phyloP scores from a whole-genome alignment of 1,140 invertebrate genomes.

The Steinernema khuongi region DNA sequence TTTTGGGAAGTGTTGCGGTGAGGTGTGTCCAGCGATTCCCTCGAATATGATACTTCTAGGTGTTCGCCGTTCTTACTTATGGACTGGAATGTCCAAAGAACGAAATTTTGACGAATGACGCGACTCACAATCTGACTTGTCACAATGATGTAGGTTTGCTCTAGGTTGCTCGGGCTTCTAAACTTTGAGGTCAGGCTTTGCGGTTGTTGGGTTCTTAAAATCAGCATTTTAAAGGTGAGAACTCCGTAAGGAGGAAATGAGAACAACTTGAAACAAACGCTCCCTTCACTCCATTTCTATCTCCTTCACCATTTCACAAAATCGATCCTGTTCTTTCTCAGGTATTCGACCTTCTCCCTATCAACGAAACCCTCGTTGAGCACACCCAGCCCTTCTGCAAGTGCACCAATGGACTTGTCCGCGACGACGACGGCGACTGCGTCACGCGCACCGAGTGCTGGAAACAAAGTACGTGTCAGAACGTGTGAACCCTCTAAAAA shows the following conservation, averaged over 20 bases:
- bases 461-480: background rate
- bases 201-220: too few relatives aligned
- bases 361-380: background rate
- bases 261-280: too few relatives aligned
- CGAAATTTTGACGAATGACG: background rate
- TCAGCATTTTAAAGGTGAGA: background rate
- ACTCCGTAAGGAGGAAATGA: too few relatives aligned
- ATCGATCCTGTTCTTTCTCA: too few relatives aligned
- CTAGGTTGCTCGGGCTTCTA: too few relatives aligned
- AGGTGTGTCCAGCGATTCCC: background rate
- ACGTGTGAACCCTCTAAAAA: background rate
- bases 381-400: background rate
- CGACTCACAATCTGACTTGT: background rate
- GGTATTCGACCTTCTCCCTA: background rate
- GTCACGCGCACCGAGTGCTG: constrained; percentile 2
- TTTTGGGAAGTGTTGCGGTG: background rate
- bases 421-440: background rate
- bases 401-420: background rate
- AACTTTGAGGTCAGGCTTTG: too few relatives aligned
- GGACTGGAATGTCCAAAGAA: background rate
- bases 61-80: background rate
- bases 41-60: background rate
- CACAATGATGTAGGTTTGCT: background rate
- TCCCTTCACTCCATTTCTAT: too few relatives aligned
- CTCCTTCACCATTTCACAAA: too few relatives aligned